These are phyloP conservation scores for Tyrannus savana DNA, from an alignment of 2,113 vertebrate genomes.

Conservation along the genomic window DNA sequence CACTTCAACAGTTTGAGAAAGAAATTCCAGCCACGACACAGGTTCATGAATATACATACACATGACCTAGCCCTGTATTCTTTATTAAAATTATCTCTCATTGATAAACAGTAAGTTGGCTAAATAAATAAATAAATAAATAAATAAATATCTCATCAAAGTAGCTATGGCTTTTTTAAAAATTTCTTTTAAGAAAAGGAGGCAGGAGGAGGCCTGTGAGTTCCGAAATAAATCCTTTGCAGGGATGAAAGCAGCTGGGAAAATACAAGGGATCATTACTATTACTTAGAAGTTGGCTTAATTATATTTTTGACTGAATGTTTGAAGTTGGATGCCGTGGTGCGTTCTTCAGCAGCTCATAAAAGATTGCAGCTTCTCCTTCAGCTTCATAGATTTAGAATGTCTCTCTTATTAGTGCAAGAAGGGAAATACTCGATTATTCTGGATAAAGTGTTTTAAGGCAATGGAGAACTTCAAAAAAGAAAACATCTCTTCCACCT, in stretches of 20 bases:
- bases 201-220: neutral
- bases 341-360: neutral
- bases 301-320: neutral
- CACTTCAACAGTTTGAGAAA: neutral
- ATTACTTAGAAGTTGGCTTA: neutral
- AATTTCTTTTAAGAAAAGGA: neutral
- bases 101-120: neutral
- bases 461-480: neutral
- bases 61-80: neutral
- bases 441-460: neutral
- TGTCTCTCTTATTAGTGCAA: neutral
- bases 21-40: neutral
- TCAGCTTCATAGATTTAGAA: neutral
- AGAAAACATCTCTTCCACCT: neutral
- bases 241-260: neutral
- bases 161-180: neutral
- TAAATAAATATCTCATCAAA: neutral
- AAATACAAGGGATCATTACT: neutral
- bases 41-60: rapidly evolving
- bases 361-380: neutral
- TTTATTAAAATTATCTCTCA: neutral
- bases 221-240: neutral
- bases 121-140: neutral
- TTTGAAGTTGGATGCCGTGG: neutral
- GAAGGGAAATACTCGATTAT: neutral